Evolutionary conservation across 2,888 invertebrate genomes (phyloP), one percentile per base, ranked within the genome.

Genomic region (Agriopis aurantiaria): DNA sequence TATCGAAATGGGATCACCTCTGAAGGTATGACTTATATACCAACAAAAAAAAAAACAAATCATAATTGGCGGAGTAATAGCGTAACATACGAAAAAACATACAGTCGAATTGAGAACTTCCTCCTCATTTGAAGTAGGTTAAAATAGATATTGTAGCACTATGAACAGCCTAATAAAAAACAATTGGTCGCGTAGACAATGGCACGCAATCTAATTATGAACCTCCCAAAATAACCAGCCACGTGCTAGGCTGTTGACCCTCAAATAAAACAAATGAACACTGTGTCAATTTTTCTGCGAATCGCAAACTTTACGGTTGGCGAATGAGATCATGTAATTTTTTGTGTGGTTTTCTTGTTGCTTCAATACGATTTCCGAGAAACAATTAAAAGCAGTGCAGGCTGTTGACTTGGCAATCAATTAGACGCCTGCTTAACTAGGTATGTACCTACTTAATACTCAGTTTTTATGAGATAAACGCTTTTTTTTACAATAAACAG

Each of bases 291-390:
- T 62, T 14, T 70, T 65, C 62, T 10, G 48, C 65, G 56, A 48
- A 65, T 65, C 53, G 40, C 11, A 56, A 61, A 67, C 67, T 33
- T 14, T 65, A 61, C 60, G 14, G 14, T 60, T 56, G 55, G 33
- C 53, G 63, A 53, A 17, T 59, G 66, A 66, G 51, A 55, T 70
- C 70, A 63, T 59, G 55, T 33, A 45, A 61, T 61, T 65, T 55
- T 33, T 46, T 46, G 23, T 23, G 49, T 58, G 43, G 14, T 48
- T 59, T 48, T 48, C 23, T n/a, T 12, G 45, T 65, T 61, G 49
- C 57, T 53, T 66, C 70, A 62, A 53, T 65, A 62, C 63, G 17
- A 60, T 57, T 70, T 70, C 70, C 33, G 17, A 63, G 70, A 70
- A 66, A 59, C 58, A 66, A 63, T 55, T 49, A 59, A 63, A 63